A percentile compares a stretch with the other conserved stretches of the same genome.
Evolutionary conservation across 1,140 invertebrate species (phyloP).

Genomic region (Oedothorax gibbosus): DNA sequence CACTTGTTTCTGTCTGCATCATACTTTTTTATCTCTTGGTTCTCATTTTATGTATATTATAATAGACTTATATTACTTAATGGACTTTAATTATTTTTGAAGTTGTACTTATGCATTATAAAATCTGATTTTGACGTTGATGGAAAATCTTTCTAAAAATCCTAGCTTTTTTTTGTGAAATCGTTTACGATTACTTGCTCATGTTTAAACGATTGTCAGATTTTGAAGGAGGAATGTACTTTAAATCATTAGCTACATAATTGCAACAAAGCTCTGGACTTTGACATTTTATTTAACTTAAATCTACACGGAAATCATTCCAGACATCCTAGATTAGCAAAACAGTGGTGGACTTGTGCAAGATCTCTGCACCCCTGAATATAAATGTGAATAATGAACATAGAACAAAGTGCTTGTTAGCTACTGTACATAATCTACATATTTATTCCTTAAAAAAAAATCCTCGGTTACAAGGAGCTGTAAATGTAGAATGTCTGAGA

Average conservation of each 20-base stretch:
- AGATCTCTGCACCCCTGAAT: constrained; percentile 11
- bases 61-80: too few relatives aligned
- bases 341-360: constrained; percentile 37
- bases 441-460: constrained; percentile 48
- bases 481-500: constrained; percentile 45
- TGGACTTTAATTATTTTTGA: too few relatives aligned
- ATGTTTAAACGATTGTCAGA: constrained; percentile 2
- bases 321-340: constrained; percentile 48
- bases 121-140: too few relatives aligned
- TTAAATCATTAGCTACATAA: constrained; percentile 25
- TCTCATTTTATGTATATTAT: too few relatives aligned
- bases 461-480: constrained; percentile 9
- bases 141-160: too few relatives aligned
- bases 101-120: too few relatives aligned
- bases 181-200: not conserved
- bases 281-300: constrained; percentile 41
- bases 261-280: constrained; percentile 9
- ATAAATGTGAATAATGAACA: constrained; percentile 54
- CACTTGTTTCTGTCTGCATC: constrained; percentile 44
- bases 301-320: constrained; percentile 48
- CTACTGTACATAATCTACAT: constrained; percentile 50
- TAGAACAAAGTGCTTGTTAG: constrained; percentile 59
- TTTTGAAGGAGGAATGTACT: constrained; percentile 12
- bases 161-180: too few relatives aligned
- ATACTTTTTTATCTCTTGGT: constrained; percentile 16